A percentile compares a stretch with the other conserved stretches of the same genome.
Conservation (phyloP, 2,797 vertebrate genomes). For the Lutjanus argentimaculatus region DNA sequence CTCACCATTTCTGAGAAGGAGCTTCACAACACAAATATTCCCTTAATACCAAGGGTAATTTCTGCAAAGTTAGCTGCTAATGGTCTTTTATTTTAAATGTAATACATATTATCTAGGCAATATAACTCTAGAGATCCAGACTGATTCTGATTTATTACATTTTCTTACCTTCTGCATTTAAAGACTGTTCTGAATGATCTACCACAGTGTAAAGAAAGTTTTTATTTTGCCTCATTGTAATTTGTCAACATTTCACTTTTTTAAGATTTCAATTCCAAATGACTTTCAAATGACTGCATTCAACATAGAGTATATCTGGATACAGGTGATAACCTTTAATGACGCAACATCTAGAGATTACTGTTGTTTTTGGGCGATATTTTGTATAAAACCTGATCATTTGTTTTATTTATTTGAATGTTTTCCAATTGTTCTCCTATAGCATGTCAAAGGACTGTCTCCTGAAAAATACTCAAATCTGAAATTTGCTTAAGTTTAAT, state of each 20-base stretch:
- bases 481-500: neutral
- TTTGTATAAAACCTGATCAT: neutral
- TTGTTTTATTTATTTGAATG: neutral
- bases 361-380: neutral
- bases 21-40: slow-evolving; percentile 14
- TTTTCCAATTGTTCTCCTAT: neutral
- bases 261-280: neutral
- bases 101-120: no score
- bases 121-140: slow-evolving; percentile 6
- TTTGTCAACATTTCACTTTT: neutral
- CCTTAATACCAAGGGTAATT: neutral
- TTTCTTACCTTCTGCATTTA: neutral
- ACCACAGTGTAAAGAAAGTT: no score
- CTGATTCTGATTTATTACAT: neutral
- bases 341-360: neutral
- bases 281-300: neutral
- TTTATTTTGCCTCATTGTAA: neutral
- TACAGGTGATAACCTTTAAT: neutral
- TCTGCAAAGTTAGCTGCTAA: neutral
- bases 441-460: neutral
- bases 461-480: neutral
- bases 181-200: no score
- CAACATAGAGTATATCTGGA: neutral
- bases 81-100: slow-evolving; percentile 17
- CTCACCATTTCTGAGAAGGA: neutral